Percentiles rank a stretch among this genome's conserved stretches.
Evolutionary conservation across 2,113 vertebrate genomes (phyloP).

Genomic region (Poecilia latipinna): DNA sequence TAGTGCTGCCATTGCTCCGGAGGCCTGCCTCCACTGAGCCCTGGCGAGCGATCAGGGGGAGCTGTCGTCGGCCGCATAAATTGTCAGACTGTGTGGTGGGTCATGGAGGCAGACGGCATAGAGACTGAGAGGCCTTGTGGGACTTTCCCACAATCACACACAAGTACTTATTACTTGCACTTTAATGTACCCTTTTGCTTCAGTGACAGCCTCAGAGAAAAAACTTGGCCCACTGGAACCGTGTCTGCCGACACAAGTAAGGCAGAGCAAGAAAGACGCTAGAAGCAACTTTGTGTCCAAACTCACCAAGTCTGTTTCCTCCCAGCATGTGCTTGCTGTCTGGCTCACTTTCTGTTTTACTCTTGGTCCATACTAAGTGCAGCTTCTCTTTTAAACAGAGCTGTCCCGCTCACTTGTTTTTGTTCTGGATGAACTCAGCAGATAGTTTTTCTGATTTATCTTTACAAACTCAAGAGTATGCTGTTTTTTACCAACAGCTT

Average conservation of each 20-base stretch:
- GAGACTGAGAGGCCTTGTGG: conserved; percentile 80
- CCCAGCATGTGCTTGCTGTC: conserved; percentile 25
- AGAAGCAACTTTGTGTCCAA: conserved; percentile 37
- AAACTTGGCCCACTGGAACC: conserved; percentile 38
- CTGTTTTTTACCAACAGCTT: too few relatives aligned
- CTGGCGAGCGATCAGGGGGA: conserved; percentile 88
- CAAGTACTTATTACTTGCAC: conserved; percentile 64
- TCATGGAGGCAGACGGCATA: conserved; percentile 78
- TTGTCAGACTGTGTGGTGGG: conserved; percentile 83
- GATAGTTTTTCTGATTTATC: not conserved
- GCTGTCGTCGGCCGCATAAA: conserved; percentile 86
- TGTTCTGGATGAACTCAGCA: not conserved
- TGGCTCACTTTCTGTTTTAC: conserved; percentile 5
- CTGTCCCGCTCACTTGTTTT: not conserved
- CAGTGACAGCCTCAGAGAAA: conserved; percentile 43
- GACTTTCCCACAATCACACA: conserved; percentile 75
- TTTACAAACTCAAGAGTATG: too few relatives aligned
- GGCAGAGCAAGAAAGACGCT: conserved; percentile 35
- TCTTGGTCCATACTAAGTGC: not conserved
- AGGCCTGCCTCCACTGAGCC: conserved; percentile 79
- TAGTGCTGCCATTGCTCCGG: conserved; percentile 80
- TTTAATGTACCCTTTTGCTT: conserved; percentile 63
- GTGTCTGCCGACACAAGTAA: conserved; percentile 29
- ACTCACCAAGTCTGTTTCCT: conserved; percentile 21
- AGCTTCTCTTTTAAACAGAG: not conserved